A percentile compares a stretch with the other conserved stretches of the same genome.
Evolutionary conservation across 2,888 invertebrate species (phyloP).

Genomic region (Xylota sylvarum): DNA sequence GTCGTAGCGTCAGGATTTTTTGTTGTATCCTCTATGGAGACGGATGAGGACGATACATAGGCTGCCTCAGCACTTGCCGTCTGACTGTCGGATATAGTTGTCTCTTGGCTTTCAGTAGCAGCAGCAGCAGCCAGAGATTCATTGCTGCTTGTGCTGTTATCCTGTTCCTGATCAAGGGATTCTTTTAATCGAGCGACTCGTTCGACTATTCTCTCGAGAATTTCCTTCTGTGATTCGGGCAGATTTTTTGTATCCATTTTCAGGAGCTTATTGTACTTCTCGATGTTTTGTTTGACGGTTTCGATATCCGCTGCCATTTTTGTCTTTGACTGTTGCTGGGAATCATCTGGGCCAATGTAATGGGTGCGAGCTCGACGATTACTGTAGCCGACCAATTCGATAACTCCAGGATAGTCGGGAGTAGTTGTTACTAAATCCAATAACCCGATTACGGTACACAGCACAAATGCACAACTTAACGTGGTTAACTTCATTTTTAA

Average conservation of each 20-base stretch:
- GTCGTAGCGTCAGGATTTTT: constrained; percentile 59
- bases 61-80: constrained; percentile 48
- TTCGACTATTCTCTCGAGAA: constrained; percentile 84
- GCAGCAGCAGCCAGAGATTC: constrained; percentile 45
- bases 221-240: constrained; percentile 84
- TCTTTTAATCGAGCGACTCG: constrained; percentile 84
- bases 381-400: constrained; percentile 83
- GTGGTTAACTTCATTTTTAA: constrained; percentile 42
- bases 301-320: constrained; percentile 84
- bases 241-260: constrained; percentile 84
- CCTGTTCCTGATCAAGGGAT: constrained; percentile 81
- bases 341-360: constrained; percentile 78
- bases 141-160: constrained; percentile 77
- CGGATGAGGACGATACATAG: constrained; percentile 30
- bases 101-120: constrained; percentile 53
- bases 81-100: constrained; percentile 52
- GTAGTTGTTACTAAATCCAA: constrained; percentile 30
- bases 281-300: constrained; percentile 83
- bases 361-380: constrained; percentile 83
- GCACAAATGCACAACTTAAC: constrained; percentile 53
- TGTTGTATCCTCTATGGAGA: constrained; percentile 45
- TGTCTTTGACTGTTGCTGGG: constrained; percentile 79
- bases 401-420: constrained; percentile 83
- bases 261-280: constrained; percentile 83
- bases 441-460: constrained; percentile 54